These are phyloP conservation scores for Labeo calbasu DNA, from an alignment of 2,797 vertebrate species.

Conservation along the genomic window DNA sequence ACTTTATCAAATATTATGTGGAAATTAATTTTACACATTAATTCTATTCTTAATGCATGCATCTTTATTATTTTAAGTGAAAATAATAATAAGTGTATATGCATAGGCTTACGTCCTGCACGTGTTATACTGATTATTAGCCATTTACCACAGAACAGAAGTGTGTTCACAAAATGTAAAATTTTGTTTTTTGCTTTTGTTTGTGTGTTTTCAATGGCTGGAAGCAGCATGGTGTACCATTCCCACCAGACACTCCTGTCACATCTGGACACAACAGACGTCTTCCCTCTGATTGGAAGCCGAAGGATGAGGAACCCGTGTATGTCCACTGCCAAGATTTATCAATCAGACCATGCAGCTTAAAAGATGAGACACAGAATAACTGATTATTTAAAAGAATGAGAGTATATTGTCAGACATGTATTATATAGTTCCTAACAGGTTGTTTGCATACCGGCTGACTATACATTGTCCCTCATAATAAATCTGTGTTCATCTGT, in stretches of 20 bases:
- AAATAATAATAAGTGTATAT: slow-evolving; percentile 9
- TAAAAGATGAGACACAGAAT: not conserved
- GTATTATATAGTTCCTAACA: not conserved
- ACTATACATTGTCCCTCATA: not conserved
- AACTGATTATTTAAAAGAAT: not conserved
- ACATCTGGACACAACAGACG: not conserved
- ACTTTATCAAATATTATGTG: not conserved
- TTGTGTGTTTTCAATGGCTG: slow-evolving; percentile 2
- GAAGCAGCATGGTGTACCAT: slow-evolving; percentile 6
- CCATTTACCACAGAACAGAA: not conserved
- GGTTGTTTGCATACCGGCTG: not conserved
- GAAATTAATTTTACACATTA: not conserved
- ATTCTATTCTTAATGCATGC: not conserved
- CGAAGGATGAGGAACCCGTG: not conserved
- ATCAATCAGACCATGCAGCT: not conserved
- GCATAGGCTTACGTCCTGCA: not conserved
- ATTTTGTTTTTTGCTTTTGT: not conserved
- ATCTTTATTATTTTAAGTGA: not conserved
- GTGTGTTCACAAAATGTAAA: not conserved
- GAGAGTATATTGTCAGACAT: not conserved
- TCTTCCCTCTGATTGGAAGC: slow-evolving; percentile 28
- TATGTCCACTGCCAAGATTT: not conserved
- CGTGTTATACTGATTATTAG: not conserved
- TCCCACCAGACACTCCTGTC: not conserved
- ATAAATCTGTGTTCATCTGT: not conserved